phyloP scores from a whole-genome alignment of 2,888 invertebrate genomes.

The Xanthia icteritia region DNA sequence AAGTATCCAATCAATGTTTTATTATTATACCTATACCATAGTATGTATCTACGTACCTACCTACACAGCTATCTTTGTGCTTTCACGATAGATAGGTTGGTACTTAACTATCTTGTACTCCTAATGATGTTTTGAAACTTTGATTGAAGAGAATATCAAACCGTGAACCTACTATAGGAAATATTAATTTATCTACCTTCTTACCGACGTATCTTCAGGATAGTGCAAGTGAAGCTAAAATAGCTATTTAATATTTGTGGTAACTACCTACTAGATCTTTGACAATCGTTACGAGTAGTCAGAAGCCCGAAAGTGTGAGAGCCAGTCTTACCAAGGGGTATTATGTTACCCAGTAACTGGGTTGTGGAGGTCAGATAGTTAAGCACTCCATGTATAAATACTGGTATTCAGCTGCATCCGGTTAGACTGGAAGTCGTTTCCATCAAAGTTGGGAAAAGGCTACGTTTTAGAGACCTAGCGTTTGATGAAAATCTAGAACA shows the following conservation, averaged over 20 bases:
- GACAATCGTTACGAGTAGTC: background rate
- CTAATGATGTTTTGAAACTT: background rate
- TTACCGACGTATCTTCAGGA: background rate
- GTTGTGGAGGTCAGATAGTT: background rate
- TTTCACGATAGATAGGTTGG: constrained; percentile 7
- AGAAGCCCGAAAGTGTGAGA: background rate
- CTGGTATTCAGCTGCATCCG: background rate
- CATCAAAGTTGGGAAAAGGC: background rate
- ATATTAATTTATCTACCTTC: no score
- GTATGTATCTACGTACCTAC: constrained; percentile 3
- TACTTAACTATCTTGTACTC: background rate
- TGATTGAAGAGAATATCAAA: background rate
- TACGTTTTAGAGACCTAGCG: background rate
- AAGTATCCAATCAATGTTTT: constrained; percentile 59
- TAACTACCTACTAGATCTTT: background rate
- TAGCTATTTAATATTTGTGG: background rate
- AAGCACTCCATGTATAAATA: background rate
- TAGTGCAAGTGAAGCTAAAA: background rate
- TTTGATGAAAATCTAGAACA: background rate
- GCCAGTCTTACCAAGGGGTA: background rate
- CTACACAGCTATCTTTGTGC: constrained; percentile 1
- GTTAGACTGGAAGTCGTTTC: background rate
- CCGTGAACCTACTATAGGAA: background rate
- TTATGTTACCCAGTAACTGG: background rate
- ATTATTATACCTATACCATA: constrained; percentile 26